Percentiles rank a stretch among this genome's conserved stretches.
These are phyloP conservation scores for Molorchus minor DNA, from an alignment of 2,888 invertebrate species.

Conservation along the genomic window DNA sequence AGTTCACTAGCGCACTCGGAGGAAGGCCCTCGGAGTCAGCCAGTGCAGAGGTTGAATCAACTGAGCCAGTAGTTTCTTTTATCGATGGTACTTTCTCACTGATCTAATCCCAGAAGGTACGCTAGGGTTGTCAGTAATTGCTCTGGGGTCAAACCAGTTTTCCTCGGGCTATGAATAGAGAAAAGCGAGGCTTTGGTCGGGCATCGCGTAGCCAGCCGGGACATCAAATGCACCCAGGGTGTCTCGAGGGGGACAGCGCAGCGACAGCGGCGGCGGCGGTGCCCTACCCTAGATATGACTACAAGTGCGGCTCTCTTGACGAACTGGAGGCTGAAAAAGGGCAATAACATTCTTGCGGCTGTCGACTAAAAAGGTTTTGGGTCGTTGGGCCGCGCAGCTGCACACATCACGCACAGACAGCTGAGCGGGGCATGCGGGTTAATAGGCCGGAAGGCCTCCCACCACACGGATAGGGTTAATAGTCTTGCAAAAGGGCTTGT, in stretches of 20 bases:
- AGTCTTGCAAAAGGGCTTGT: constrained; percentile 49
- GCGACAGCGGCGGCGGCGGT: constrained; percentile 46
- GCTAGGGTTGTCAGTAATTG: too few relatives aligned
- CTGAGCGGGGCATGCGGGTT: constrained; percentile 59
- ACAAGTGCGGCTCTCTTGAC: constrained; percentile 57
- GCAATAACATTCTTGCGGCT: constrained; percentile 31
- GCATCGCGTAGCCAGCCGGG: constrained; percentile 57
- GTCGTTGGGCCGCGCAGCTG: constrained; percentile 37
- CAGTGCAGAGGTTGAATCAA: too few relatives aligned
- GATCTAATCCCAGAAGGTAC: too few relatives aligned
- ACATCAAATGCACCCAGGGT: constrained; percentile 62
- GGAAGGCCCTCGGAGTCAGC: too few relatives aligned
- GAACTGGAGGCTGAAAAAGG: constrained; percentile 42
- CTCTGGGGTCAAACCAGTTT: constrained; percentile 8
- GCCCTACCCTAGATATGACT: constrained; percentile 63
- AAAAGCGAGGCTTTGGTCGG: constrained; percentile 49
- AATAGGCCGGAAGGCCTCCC: constrained; percentile 52
- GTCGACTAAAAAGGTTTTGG: constrained; percentile 30
- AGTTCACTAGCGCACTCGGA: too few relatives aligned
- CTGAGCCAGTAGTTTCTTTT: too few relatives aligned
- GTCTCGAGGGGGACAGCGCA: constrained; percentile 42
- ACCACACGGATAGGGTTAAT: constrained; percentile 52
- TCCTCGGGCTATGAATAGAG: too few relatives aligned
- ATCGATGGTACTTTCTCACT: too few relatives aligned
- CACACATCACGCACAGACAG: constrained; percentile 54